A percentile compares a stretch with the other conserved stretches of the same genome.
Conservation (phyloP, 1,140 invertebrate genomes). For the Procambarus clarkii region DNA sequence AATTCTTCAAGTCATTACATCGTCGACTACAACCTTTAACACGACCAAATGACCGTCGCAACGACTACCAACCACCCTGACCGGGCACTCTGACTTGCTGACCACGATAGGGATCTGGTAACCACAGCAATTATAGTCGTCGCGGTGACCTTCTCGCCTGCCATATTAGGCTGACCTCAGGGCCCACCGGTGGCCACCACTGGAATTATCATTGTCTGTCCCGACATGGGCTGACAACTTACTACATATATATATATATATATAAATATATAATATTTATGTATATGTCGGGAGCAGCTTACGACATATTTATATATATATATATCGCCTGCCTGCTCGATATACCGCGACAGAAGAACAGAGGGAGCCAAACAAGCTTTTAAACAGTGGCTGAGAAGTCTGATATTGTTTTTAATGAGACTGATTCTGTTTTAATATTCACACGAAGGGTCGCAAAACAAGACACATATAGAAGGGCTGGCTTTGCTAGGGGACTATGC, state of each 20-base stretch:
- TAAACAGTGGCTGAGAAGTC: no score
- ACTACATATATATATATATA: not conserved
- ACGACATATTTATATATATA: no score
- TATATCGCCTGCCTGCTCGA: not conserved
- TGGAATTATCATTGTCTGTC: not conserved
- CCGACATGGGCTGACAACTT: not conserved
- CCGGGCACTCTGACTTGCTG: not conserved
- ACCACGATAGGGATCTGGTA: slow-evolving; percentile 33
- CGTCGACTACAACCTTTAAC: not conserved
- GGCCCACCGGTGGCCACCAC: slow-evolving; percentile 21
- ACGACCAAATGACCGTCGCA: not conserved
- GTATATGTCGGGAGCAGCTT: no score
- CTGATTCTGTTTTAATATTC: no score
- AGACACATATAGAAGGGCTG: no score
- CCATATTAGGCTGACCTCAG: slow-evolving; percentile 40
- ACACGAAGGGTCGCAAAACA: no score
- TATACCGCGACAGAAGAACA: not conserved
- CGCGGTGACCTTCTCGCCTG: slow-evolving; percentile 32
- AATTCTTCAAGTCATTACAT: not conserved
- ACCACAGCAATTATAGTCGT: slow-evolving; percentile 40
- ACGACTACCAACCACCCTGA: not conserved
- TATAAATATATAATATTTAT: no score
- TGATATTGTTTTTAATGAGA: no score
- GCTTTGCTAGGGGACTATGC: no score
- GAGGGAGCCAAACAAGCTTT: no score